Percentiles rank a stretch among this genome's conserved stretches.
These are phyloP conservation scores for Pyrrhosoma nymphula DNA, from an alignment of 2,888 invertebrate genomes.

Conservation along the genomic window DNA sequence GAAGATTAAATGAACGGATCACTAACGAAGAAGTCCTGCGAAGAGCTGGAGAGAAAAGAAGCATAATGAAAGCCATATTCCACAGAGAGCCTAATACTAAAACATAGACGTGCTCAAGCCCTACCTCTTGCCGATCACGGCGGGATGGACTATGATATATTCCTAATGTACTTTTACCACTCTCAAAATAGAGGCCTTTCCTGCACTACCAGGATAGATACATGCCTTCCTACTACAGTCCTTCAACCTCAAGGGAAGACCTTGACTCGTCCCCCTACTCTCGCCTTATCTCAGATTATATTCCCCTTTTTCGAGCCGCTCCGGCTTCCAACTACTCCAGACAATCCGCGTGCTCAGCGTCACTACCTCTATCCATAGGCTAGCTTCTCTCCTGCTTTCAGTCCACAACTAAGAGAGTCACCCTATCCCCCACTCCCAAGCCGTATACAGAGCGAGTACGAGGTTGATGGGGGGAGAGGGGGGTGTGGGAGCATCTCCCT, in stretches of 20 bases:
- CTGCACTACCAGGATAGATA: neutral
- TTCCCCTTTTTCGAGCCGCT: slow-evolving; percentile 8
- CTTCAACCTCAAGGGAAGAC: neutral
- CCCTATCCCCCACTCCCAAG: neutral
- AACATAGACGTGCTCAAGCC: too few species aligned
- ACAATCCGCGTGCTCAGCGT: slow-evolving; percentile 36
- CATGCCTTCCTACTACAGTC: slow-evolving; percentile 41
- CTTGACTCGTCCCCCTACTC: neutral
- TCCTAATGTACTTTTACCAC: neutral
- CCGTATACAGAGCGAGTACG: neutral
- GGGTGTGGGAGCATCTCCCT: slow-evolving; percentile 13
- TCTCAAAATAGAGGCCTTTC: neutral
- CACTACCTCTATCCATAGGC: slow-evolving; percentile 31
- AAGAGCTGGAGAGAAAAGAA: too few species aligned
- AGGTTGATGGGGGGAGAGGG: neutral
- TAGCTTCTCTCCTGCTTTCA: neutral
- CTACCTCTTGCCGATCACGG: neutral
- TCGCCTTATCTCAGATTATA: slow-evolving; percentile 50
- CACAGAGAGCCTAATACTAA: too few species aligned
- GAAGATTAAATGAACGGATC: too few species aligned
- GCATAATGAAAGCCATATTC: too few species aligned
- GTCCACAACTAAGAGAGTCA: neutral
- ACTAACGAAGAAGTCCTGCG: too few species aligned
- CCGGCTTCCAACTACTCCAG: neutral
- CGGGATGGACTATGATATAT: neutral